A percentile compares a stretch with the other conserved stretches of the same genome.
phyloP scores from a whole-genome alignment of 2,888 invertebrate genomes.

The Eilema depressum region DNA sequence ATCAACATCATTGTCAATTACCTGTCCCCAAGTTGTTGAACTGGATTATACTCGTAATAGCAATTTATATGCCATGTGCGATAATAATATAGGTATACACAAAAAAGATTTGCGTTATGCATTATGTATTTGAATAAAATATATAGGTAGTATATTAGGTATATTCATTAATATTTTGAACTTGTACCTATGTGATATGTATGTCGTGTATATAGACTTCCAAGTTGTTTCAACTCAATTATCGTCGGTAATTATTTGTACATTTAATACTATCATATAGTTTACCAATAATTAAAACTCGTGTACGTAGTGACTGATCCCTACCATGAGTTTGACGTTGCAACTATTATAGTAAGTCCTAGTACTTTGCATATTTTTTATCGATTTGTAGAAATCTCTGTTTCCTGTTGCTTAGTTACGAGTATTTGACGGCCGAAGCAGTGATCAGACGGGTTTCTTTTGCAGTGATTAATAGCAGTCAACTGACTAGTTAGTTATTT shows the following conservation, averaged over 20 bases:
- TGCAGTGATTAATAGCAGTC: background rate
- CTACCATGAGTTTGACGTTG: background rate
- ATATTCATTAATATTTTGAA: background rate
- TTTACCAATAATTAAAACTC: background rate
- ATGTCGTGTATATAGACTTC: background rate
- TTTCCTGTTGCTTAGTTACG: background rate
- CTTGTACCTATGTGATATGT: background rate
- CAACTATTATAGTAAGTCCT: background rate
- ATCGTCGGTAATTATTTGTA: background rate
- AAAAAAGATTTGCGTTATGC: background rate
- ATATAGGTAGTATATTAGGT: no score
- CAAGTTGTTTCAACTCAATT: background rate
- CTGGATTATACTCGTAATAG: no score
- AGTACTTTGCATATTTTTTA: background rate
- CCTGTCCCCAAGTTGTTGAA: background rate
- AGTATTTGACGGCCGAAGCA: background rate
- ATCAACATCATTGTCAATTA: background rate
- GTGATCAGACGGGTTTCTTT: background rate
- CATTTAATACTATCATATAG: background rate
- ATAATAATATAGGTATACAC: background rate
- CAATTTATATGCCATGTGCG: background rate
- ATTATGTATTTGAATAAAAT: background rate
- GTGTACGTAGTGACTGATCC: background rate
- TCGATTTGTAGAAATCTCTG: background rate
- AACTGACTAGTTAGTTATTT: background rate